Base-by-base conservation (phyloP, 2,113 vertebrate species). In the Calyptomena viridis region DNA sequence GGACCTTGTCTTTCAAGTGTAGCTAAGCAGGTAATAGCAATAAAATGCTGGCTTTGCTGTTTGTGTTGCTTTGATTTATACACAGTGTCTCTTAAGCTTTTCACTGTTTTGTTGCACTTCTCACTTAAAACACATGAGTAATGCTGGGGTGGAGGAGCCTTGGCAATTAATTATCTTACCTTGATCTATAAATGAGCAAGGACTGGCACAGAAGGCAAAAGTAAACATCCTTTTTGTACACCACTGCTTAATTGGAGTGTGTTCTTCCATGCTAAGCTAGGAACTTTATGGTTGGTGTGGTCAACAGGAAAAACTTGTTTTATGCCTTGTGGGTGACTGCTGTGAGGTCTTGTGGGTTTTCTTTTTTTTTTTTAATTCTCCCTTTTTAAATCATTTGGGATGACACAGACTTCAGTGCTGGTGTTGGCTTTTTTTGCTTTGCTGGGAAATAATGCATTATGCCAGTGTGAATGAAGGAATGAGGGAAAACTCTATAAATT, bases 231-330 rank as follows among this genome's bases (percentile, higher is more conserved):
- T 73, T 95, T 89, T 85, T 90, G 40, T 87, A 25, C 6, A 47
- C 44, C 39, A 60, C 25, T 81, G 44, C 76, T 92, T 90, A 87
- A 80, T 58, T 90, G 59, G 74, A 89, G 44, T 76, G 62, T 84
- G 69, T 83, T 82, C 49, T 76, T 92, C 92, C 56, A 58, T 69
- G 63, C 88, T 91, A 58, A 90, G 84, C 39, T 16, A 18, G 39
- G 76, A 68, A 59, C 42, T 86, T 80, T 81, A 90, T 85, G 87
- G 64, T 63, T 91, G 63, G 30, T 88, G 74, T 94, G 90, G 87
- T 89, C 78, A 88, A 90, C 90, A 71, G 67, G 94, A 94, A 97
- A 95, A 95, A 77, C 96, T 88, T 84, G 96, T 66, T 91, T 88
- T 55, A 47, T 37, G 55, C 87, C 74, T 68, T 20, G 52, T 55